Base-by-base conservation (phyloP, 2,113 vertebrate genomes). In the Strix uralensis region DNA sequence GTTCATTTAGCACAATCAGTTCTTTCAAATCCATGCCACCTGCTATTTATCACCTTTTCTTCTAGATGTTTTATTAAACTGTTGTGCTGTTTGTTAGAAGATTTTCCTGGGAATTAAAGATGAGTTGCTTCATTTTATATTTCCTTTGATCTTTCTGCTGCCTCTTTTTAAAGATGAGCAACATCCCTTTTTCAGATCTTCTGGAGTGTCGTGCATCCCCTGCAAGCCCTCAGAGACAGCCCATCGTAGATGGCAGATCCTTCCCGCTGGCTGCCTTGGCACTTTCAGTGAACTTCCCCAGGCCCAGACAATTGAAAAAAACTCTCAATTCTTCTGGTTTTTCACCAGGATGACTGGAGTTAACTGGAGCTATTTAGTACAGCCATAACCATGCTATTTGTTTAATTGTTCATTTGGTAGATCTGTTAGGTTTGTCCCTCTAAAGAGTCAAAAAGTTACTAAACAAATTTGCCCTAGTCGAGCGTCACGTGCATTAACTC, bases 211-310 rank as follows among this genome's bases (percentile, higher is more conserved):
- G 0, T 27, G 30, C 8, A 4, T 22, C 40, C 57, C 52, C 1
- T 36, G n/a, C 32, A 20, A 10, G 57, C 40, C 49, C n/a, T n/a
- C 11, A 5, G 36, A 30, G 42, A 27, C 36, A n/a, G 10, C 61
- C 66, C 46, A 1, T 15, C 3, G 0, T 0, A 13, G 51, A 3
- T 21, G 36, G 40, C 29, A 16, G 20, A 16, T 17, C 2, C 21
- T 14, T 69, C 15, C 34, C 0, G 4, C 13, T 26, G 54, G 38
- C 30, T 65, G 44, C 42, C 14, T 8, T 4, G 8, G 42, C 23
- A 3, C 55, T 13, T 27, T 5, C 51, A 6, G 15, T 5, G 62
- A 36, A 6, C 13, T 7, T 42, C 51, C 32, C 34, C 34, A 15
- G 23, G 47, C 52, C 52, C 65, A 78, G 32, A 9, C 34, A 36